These are phyloP conservation scores for Dinomys branickii DNA, from an alignment of 2,113 vertebrate genomes.

Conservation along the genomic window DNA sequence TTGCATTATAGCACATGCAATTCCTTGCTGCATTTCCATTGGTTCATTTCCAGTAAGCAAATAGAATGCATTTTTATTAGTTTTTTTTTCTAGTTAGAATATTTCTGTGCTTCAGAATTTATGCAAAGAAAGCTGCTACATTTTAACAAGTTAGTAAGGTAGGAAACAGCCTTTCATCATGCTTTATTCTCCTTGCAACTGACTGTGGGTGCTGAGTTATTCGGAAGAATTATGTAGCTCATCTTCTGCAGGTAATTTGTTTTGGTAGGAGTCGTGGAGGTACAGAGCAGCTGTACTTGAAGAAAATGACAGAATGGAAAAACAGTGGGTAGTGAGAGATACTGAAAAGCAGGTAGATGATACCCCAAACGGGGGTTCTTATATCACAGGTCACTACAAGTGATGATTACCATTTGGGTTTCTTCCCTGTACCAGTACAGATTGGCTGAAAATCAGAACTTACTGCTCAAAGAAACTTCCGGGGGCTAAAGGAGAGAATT, in stretches of 20 bases:
- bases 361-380: not conserved
- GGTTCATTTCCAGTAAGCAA: constrained; percentile 29
- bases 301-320: not conserved
- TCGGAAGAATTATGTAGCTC: not conserved
- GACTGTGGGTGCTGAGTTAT: not conserved
- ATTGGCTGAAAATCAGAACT: not conserved
- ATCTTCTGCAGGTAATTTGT: not conserved
- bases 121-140: not conserved
- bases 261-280: not conserved
- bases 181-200: constrained; percentile 13
- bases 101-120: not conserved
- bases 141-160: not conserved
- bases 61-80: not conserved
- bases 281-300: not conserved
- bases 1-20: not conserved
- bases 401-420: not conserved
- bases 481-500: not conserved
- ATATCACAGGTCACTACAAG: not conserved
- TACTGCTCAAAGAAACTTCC: not conserved
- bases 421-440: not conserved
- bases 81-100: constrained; percentile 29
- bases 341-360: not conserved
- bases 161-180: not conserved
- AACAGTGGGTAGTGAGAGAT: not conserved
- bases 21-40: not conserved